These are phyloP conservation scores for Tachina grossa DNA, from an alignment of 2,888 invertebrate species.

Conservation along the genomic window DNA sequence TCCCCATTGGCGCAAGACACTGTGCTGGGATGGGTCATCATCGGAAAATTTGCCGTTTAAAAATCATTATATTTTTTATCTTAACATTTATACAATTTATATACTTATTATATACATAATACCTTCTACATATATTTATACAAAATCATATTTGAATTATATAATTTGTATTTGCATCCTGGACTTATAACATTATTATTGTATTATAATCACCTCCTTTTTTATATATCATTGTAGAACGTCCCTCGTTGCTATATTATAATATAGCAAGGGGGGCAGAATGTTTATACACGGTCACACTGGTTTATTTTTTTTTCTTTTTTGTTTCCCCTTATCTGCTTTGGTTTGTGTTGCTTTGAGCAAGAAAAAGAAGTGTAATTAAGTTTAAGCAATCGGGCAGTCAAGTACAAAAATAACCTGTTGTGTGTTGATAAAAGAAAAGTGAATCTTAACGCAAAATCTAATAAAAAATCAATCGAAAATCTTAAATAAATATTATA, in stretches of 20 bases:
- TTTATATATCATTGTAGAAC: neutral
- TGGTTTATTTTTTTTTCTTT: no score
- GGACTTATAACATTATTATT: neutral
- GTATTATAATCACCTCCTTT: neutral
- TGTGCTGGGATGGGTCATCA: neutral
- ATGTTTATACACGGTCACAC: neutral
- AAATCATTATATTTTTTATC: neutral
- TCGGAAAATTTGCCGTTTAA: neutral
- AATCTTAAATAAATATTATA: no score
- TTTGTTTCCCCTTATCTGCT: no score
- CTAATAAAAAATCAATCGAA: no score
- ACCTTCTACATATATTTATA: neutral
- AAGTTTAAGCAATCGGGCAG: no score
- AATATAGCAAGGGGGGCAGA: conserved; percentile 2
- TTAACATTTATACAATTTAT: neutral
- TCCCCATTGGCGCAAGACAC: neutral
- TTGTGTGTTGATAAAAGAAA: no score
- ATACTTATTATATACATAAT: neutral
- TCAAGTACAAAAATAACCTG: no score
- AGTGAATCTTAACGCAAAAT: no score
- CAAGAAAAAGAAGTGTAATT: no score
- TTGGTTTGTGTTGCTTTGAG: no score
- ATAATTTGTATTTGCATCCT: neutral
- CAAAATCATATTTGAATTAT: neutral
- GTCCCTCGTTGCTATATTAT: neutral